These are phyloP conservation scores for Lithosia quadra DNA, from an alignment of 2,888 invertebrate species.

Conservation along the genomic window DNA sequence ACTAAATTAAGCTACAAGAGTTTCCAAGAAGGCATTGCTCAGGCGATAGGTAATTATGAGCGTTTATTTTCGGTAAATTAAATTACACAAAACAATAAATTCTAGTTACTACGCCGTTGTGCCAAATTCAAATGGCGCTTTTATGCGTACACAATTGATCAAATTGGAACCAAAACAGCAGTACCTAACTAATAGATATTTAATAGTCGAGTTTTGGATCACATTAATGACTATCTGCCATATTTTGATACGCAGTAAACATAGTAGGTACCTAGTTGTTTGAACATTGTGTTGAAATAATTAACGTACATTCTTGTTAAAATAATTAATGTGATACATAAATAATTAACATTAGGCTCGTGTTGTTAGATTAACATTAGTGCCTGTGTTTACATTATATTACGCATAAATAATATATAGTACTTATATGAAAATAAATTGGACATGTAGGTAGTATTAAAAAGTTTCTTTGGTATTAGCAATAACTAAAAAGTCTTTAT, in stretches of 20 bases:
- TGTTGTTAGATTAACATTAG: neutral
- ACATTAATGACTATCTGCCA: neutral
- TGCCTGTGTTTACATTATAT: neutral
- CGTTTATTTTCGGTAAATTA: conserved; percentile 53
- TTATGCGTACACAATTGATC: conserved; percentile 22
- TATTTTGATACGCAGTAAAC: neutral
- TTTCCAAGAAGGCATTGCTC: conserved; percentile 48
- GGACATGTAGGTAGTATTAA: too few species aligned
- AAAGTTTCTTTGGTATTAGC: too few species aligned
- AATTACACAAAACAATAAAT: conserved; percentile 47
- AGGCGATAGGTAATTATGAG: conserved; percentile 50
- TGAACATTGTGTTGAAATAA: neutral
- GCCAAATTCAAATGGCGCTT: conserved; percentile 43
- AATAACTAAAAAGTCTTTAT: too few species aligned
- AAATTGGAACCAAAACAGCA: neutral
- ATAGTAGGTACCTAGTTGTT: neutral
- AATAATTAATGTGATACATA: neutral
- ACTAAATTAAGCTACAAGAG: conserved; percentile 52
- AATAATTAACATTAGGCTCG: neutral
- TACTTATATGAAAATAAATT: too few species aligned
- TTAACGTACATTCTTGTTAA: neutral
- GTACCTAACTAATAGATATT: conserved; percentile 23
- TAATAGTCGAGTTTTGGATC: conserved; percentile 6
- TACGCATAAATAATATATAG: too few species aligned
- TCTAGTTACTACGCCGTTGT: conserved; percentile 41